phyloP scores from a whole-genome alignment of 2,113 vertebrate species.

The Podarcis raffonei region DNA sequence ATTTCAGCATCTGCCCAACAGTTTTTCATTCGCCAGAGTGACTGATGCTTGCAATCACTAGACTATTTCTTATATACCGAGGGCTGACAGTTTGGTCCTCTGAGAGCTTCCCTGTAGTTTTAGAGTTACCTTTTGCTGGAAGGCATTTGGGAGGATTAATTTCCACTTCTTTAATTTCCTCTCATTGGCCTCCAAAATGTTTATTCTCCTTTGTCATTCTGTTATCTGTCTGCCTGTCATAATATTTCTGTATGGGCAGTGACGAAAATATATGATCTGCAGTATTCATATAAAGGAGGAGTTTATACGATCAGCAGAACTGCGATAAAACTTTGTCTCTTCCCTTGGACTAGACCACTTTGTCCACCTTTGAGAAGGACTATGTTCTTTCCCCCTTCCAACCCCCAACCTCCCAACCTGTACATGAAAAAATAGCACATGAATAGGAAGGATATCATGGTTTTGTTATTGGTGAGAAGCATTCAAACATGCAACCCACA shows the following conservation, averaged over 20 bases:
- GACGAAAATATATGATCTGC: background rate
- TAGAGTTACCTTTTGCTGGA: background rate
- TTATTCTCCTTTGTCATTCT: background rate
- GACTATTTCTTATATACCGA: conserved; percentile 11
- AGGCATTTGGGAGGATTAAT: background rate
- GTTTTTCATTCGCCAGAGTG: conserved; percentile 37
- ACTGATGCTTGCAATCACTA: conserved; percentile 15
- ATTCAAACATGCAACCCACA: background rate
- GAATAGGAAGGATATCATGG: background rate
- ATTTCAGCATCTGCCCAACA: conserved; percentile 49
- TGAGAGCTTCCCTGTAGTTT: background rate
- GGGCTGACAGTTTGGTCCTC: background rate
- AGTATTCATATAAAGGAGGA: background rate
- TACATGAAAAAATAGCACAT: background rate
- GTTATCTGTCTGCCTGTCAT: background rate
- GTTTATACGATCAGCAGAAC: background rate
- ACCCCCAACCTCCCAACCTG: background rate
- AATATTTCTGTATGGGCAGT: background rate
- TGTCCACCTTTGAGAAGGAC: background rate
- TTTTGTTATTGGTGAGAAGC: background rate
- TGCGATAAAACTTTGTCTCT: background rate
- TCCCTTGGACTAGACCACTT: background rate
- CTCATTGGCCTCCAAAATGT: background rate
- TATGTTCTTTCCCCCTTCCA: background rate
- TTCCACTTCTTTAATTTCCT: background rate